phyloP scores from a whole-genome alignment of 1,140 invertebrate species.

The Mizuhopecten yessoensis region DNA sequence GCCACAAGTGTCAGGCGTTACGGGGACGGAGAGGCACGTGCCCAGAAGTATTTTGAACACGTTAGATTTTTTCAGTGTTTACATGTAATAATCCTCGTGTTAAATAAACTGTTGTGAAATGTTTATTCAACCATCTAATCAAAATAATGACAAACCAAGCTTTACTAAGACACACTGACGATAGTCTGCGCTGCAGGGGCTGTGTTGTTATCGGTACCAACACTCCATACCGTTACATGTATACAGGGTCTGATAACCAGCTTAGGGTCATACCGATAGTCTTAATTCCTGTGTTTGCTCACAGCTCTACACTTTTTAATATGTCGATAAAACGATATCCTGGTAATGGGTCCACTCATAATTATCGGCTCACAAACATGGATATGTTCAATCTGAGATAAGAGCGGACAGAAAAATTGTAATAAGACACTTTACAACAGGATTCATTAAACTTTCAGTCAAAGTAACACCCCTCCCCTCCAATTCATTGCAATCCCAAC shows the following conservation, averaged over 20 bases:
- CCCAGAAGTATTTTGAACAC: too few relatives aligned
- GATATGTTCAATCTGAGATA: neutral
- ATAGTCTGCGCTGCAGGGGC: neutral
- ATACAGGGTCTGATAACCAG: neutral
- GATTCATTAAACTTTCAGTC: neutral
- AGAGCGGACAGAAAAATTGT: neutral
- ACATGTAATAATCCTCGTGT: too few relatives aligned
- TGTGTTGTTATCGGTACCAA: neutral
- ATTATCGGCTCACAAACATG: neutral
- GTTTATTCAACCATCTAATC: neutral
- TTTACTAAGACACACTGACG: neutral
- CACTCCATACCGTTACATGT: neutral
- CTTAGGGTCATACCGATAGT: neutral
- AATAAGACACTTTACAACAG: neutral
- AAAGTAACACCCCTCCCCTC: neutral
- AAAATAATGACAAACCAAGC: neutral
- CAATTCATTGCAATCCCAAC: neutral
- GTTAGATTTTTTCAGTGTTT: too few relatives aligned
- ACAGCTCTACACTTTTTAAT: neutral
- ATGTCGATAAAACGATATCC: neutral
- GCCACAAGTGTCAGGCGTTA: too few relatives aligned
- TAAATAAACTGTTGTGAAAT: neutral
- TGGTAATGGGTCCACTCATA: neutral
- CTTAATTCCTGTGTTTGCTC: conserved; percentile 17
- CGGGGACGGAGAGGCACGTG: too few relatives aligned